Conservation (phyloP, 2,888 invertebrate genomes). For the Aricia artaxerxes region DNA sequence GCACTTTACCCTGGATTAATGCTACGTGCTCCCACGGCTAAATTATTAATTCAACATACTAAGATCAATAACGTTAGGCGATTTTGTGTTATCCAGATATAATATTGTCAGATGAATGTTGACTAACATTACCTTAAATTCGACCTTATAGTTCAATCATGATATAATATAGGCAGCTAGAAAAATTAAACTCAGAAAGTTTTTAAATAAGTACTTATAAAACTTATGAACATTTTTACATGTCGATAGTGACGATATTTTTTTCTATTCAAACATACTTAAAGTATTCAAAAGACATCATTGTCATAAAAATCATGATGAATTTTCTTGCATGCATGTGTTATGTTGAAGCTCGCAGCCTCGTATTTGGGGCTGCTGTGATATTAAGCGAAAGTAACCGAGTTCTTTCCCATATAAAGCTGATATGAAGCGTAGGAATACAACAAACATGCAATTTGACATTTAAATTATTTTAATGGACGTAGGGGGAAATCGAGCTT, state of each 20-base stretch:
- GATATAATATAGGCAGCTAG: neutral
- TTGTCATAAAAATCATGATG: neutral
- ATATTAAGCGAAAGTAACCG: neutral
- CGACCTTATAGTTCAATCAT: neutral
- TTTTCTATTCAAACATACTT: neutral
- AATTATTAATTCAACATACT: neutral
- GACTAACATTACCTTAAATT: neutral
- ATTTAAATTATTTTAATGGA: neutral
- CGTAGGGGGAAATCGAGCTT: neutral
- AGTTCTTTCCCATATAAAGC: neutral
- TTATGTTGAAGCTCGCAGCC: constrained; percentile 3
- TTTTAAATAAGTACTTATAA: too few species aligned
- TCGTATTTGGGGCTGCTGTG: neutral
- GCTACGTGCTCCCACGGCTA: neutral
- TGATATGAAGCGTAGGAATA: neutral
- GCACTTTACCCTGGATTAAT: neutral
- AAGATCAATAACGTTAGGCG: neutral
- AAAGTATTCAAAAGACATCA: neutral
- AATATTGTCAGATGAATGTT: neutral
- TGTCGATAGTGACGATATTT: too few species aligned
- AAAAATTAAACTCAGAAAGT: too few species aligned
- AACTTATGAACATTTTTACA: too few species aligned
- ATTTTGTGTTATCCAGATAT: neutral
- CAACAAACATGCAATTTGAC: constrained; percentile 2
- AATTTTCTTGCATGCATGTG: neutral